Evolutionary conservation across 2,888 invertebrate species (phyloP).

Genomic region (Tetragonula carbonaria): DNA sequence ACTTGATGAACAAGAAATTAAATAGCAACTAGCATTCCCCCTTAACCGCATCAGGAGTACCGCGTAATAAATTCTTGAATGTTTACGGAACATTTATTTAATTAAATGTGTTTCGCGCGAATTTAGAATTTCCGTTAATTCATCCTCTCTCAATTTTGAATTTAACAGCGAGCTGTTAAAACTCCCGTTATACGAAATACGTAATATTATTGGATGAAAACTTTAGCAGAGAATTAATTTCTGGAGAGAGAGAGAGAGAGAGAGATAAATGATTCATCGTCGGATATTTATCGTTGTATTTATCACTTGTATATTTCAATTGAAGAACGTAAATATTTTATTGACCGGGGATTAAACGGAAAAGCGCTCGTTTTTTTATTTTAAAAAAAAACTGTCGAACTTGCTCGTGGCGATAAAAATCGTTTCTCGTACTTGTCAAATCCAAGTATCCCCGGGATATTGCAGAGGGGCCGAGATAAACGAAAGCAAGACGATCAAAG

Average conservation of each 20-base stretch:
- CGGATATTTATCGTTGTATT: neutral
- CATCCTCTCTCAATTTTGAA: neutral
- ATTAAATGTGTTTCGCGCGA: neutral
- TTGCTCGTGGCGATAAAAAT: conserved; percentile 42
- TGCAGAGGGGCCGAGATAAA: conserved; percentile 35
- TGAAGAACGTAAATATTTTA: neutral
- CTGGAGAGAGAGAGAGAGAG: too few relatives aligned
- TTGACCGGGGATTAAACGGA: neutral
- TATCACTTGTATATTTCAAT: neutral
- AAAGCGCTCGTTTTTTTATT: neutral
- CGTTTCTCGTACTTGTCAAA: conserved; percentile 54
- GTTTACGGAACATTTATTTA: neutral
- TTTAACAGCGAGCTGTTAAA: neutral
- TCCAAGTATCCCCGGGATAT: conserved; percentile 49
- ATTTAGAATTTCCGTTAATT: neutral
- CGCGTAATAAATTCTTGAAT: neutral
- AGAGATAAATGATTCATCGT: neutral
- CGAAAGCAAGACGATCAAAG: conserved; percentile 68
- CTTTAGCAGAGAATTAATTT: neutral
- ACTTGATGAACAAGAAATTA: neutral
- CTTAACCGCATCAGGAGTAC: neutral
- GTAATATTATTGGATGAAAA: neutral
- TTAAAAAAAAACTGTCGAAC: conserved; percentile 7
- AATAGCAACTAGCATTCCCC: neutral
- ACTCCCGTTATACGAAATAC: neutral